Percentiles rank a stretch among this genome's conserved stretches.
Evolutionary conservation across 2,888 invertebrate species (phyloP).

Genomic region (Drosophila borealis): DNA sequence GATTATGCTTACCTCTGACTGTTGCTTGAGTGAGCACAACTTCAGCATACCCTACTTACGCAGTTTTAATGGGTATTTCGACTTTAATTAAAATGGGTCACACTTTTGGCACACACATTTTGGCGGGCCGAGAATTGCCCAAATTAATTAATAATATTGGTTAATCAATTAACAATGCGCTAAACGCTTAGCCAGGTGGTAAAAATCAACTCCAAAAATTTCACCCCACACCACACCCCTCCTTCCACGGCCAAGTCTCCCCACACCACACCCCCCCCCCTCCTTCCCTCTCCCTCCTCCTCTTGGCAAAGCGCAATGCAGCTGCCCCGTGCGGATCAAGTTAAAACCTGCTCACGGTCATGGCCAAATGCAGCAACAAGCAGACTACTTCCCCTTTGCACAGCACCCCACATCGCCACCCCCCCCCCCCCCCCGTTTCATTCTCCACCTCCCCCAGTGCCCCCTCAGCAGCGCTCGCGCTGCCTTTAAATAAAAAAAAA

Average conservation of each 20-base stretch:
- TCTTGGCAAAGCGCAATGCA: not conserved
- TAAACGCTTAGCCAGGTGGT: not conserved
- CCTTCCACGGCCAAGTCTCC: no score
- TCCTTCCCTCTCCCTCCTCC: no score
- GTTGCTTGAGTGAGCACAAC: not conserved
- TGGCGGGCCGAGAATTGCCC: conserved; percentile 23
- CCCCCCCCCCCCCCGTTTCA: not conserved
- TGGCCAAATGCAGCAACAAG: conserved; percentile 22
- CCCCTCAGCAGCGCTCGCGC: not conserved
- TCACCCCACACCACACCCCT: not conserved
- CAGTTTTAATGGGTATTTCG: conserved; percentile 2
- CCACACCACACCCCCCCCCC: not conserved
- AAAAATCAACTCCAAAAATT: no score
- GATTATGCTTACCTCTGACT: not conserved
- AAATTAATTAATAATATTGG: conserved; percentile 33
- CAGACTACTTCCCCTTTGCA: conserved; percentile 8
- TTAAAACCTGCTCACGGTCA: conserved; percentile 38
- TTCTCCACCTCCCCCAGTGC: not conserved
- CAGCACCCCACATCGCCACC: not conserved
- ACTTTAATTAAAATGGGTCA: conserved; percentile 40
- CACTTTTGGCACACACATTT: conserved; percentile 21
- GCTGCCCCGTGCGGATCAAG: not conserved
- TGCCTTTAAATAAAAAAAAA: not conserved
- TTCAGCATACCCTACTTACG: not conserved
- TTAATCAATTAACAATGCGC: conserved; percentile 44